A percentile compares a stretch with the other conserved stretches of the same genome.
Conservation (phyloP, 2,797 vertebrate genomes). For the Gallinago nigripennis region DNA sequence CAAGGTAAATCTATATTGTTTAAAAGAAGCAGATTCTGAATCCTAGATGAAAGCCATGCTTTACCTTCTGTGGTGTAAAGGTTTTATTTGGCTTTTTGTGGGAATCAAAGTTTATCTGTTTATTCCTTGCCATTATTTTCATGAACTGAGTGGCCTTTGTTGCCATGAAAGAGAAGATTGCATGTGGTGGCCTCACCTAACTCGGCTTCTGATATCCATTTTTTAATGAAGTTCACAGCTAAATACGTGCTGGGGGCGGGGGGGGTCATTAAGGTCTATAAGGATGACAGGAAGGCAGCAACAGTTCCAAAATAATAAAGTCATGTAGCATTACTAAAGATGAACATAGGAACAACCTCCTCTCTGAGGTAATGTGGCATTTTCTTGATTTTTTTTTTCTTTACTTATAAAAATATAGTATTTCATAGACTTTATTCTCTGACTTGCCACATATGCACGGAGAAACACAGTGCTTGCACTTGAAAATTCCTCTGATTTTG, state of each 20-base stretch:
- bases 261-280: neutral
- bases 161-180: neutral
- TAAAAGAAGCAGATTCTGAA: neutral
- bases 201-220: neutral
- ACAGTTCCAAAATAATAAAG: neutral
- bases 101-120: neutral
- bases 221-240: slow-evolving; percentile 7
- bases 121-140: neutral
- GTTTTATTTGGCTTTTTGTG: neutral
- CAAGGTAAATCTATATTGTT: neutral
- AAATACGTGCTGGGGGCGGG: neutral
- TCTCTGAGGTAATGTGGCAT: neutral
- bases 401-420: neutral
- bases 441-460: neutral
- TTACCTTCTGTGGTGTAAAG: neutral
- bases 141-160: neutral
- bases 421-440: neutral
- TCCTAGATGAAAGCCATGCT: neutral
- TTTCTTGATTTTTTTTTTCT: neutral
- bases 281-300: neutral
- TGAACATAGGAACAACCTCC: neutral
- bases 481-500: neutral
- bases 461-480: neutral
- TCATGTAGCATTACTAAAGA: neutral
- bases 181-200: neutral